These are phyloP conservation scores for Illadopsis cleaveri DNA, from an alignment of 2,113 vertebrate species.

Conservation along the genomic window DNA sequence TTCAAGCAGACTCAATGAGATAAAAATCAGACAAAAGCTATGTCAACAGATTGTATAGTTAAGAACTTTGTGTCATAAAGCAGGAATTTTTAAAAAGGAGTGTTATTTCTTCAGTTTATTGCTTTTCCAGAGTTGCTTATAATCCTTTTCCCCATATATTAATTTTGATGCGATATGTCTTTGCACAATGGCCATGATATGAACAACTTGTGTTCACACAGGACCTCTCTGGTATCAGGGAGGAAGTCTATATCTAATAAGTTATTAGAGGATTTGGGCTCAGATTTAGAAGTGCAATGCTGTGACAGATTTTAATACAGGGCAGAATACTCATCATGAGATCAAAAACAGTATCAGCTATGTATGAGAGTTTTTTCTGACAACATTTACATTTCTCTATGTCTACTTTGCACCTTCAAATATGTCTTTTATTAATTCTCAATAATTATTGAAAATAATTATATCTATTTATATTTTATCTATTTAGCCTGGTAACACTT, in stretches of 20 bases:
- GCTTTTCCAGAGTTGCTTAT: not conserved
- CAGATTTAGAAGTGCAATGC: not conserved
- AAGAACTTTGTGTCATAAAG: not conserved
- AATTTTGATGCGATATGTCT: not conserved
- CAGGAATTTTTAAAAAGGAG: not conserved
- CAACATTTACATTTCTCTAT: not conserved
- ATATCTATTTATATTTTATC: not conserved
- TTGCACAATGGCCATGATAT: not conserved
- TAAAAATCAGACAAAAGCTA: not conserved
- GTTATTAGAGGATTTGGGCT: not conserved
- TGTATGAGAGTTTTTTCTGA: not conserved
- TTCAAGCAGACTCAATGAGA: not conserved
- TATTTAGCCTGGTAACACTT: not conserved
- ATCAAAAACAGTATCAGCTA: not conserved
- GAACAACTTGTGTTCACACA: not conserved
- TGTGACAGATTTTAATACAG: not conserved
- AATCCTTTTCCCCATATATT: not conserved
- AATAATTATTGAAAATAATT: not conserved
- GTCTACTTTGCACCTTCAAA: not conserved
- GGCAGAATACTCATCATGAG: not conserved
- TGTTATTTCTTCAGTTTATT: not conserved
- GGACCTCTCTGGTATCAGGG: not conserved
- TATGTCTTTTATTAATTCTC: not conserved
- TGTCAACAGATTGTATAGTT: not conserved
- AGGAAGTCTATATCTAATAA: not conserved